phyloP scores from a whole-genome alignment of 30 jellyfish, hydroid and myxozoan species.

The Pelagia noctiluca region DNA sequence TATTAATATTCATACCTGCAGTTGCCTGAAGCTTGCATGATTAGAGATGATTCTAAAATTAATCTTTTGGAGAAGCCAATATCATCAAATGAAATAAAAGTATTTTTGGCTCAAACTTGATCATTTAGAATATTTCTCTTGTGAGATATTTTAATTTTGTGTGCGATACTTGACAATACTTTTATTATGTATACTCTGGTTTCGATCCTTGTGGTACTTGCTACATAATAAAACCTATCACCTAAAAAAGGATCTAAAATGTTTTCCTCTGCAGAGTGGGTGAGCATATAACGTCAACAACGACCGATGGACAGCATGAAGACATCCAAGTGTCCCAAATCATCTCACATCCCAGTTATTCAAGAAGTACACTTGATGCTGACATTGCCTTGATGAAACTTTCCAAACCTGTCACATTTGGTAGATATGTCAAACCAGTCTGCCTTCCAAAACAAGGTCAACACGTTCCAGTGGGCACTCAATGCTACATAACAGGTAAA shows the following conservation, averaged over 20 bases:
- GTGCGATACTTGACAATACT: too few species aligned
- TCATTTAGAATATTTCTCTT: too few species aligned
- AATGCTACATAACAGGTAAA: slow-evolving; percentile 86
- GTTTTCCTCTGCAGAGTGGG: slow-evolving; percentile 70
- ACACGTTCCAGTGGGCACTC: slow-evolving; percentile 83
- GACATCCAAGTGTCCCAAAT: slow-evolving; percentile 58
- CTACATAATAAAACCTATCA: background rate
- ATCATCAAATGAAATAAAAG: too few species aligned
- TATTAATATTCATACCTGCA: too few species aligned
- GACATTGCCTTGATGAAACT: slow-evolving; percentile 86
- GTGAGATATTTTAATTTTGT: too few species aligned
- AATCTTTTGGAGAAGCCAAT: too few species aligned
- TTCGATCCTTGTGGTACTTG: background rate
- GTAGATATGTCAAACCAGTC: slow-evolving; percentile 77
- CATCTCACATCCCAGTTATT: slow-evolving; percentile 70
- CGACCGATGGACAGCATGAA: slow-evolving; percentile 57
- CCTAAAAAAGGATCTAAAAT: background rate
- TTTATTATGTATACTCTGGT: too few species aligned
- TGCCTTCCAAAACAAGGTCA: slow-evolving; percentile 78
- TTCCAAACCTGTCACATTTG: slow-evolving; percentile 64
- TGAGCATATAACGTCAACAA: slow-evolving; percentile 61
- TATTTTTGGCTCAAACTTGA: too few species aligned
- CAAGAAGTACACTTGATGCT: slow-evolving; percentile 58
- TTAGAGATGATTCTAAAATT: too few species aligned
- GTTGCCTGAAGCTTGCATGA: too few species aligned